Conservation (phyloP, 2,888 invertebrate genomes). For the Ochropleura leucogaster region DNA sequence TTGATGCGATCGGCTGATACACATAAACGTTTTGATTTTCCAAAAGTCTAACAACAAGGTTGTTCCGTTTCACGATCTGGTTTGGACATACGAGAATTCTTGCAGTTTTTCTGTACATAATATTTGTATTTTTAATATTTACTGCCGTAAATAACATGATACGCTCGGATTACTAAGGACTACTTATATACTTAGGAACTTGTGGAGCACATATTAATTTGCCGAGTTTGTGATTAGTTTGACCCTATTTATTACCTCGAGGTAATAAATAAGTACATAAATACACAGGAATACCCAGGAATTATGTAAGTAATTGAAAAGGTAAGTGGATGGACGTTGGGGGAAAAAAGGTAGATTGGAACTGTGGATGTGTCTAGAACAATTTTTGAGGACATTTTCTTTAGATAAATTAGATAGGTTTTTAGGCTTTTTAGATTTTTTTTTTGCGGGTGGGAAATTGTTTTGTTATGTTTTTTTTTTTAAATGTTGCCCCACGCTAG, state of each 20-base stretch:
- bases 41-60: too few relatives aligned
- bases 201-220: slow-evolving; percentile 37
- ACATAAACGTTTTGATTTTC: too few relatives aligned
- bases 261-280: too few relatives aligned
- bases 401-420: background rate
- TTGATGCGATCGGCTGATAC: too few relatives aligned
- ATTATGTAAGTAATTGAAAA: background rate
- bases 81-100: too few relatives aligned
- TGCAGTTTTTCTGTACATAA: background rate
- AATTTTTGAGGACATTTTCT: background rate
- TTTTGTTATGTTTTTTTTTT: too few relatives aligned
- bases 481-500: too few relatives aligned
- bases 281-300: background rate
- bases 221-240: slow-evolving; percentile 32
- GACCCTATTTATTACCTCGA: slow-evolving; percentile 15
- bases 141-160: slow-evolving; percentile 15
- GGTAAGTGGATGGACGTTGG: background rate
- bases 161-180: slow-evolving; percentile 7
- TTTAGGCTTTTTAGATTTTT: background rate
- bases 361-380: background rate
- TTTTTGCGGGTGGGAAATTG: too few relatives aligned
- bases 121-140: background rate
- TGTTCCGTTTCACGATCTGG: too few relatives aligned
- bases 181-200: slow-evolving; percentile 48
- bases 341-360: slow-evolving; percentile 12